phyloP scores from a whole-genome alignment of 2,797 vertebrate genomes.

The Ctenopoma kingsleyae region DNA sequence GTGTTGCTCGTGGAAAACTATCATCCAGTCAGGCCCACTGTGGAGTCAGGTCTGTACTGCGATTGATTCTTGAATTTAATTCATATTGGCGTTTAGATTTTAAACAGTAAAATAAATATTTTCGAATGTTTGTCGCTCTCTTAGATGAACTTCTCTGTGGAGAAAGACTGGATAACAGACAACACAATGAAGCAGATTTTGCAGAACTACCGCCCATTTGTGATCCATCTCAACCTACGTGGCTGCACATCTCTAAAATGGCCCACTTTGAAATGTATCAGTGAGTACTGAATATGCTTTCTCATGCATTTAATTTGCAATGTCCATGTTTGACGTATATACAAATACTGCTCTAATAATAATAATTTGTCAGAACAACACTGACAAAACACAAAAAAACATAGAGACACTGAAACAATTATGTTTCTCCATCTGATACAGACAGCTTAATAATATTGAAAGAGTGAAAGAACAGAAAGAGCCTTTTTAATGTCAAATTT shows the following conservation, averaged over 20 bases:
- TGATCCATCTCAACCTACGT: conserved; percentile 78
- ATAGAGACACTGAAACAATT: conserved; percentile 18
- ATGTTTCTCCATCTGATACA: conserved; percentile 71
- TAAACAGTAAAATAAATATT: conserved; percentile 11
- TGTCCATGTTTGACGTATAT: neutral
- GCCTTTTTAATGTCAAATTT: conserved; percentile 10
- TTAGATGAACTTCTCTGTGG: conserved; percentile 79
- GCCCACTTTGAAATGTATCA: conserved; percentile 70
- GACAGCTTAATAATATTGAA: conserved; percentile 48
- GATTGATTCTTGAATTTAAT: conserved; percentile 6
- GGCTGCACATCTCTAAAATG: conserved; percentile 67
- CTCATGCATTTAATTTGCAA: neutral
- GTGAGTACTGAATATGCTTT: conserved; percentile 61
- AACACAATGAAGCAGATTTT: conserved; percentile 65
- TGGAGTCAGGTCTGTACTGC: conserved; percentile 81
- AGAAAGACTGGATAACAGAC: conserved; percentile 76
- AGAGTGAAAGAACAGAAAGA: conserved; percentile 16
- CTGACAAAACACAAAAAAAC: conserved; percentile 30
- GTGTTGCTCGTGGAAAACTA: conserved; percentile 75
- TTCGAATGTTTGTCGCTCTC: neutral
- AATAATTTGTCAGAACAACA: conserved; percentile 24
- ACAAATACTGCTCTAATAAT: neutral
- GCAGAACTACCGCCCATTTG: conserved; percentile 69
- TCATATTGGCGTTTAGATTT: neutral
- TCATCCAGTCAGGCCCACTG: conserved; percentile 69